A percentile compares a stretch with the other conserved stretches of the same genome.
Evolutionary conservation across 2,888 invertebrate species (phyloP).

Genomic region (Noctua janthe): DNA sequence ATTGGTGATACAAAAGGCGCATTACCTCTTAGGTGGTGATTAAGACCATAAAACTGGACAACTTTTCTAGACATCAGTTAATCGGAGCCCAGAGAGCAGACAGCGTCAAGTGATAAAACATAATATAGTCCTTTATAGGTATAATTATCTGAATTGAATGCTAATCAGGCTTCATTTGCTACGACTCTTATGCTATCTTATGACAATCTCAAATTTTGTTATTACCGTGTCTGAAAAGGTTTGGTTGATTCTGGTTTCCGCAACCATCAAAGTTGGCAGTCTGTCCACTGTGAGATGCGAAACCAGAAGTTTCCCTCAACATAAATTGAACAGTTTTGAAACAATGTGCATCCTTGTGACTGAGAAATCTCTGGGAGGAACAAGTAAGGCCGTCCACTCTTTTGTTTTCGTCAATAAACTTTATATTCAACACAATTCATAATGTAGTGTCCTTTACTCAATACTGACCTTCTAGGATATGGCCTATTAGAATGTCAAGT

Average conservation of each 20-base stretch:
- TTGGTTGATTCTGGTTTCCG: constrained; percentile 6
- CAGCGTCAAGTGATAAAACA: background rate
- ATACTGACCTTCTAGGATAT: constrained; percentile 26
- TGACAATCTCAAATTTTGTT: background rate
- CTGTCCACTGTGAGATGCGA: background rate
- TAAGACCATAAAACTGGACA: background rate
- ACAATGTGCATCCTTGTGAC: constrained; percentile 39
- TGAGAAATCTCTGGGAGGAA: constrained; percentile 18
- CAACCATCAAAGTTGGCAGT: constrained; percentile 22
- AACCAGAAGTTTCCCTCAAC: constrained; percentile 20
- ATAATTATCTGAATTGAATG: background rate
- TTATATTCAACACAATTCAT: constrained; percentile 17
- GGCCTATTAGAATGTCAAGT: constrained; percentile 4
- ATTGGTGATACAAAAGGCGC: background rate
- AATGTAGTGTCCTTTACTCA: background rate
- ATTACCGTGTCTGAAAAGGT: background rate
- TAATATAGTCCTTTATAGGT: background rate
- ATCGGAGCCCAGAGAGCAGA: background rate
- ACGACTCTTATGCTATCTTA: background rate
- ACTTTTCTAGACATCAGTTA: background rate
- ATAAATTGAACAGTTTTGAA: constrained; percentile 8
- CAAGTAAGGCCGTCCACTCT: background rate
- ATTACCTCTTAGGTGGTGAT: background rate
- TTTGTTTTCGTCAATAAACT: constrained; percentile 40
- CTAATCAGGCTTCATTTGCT: background rate